phyloP scores from a whole-genome alignment of 2,113 vertebrate species.

The Nycticorax nycticorax region DNA sequence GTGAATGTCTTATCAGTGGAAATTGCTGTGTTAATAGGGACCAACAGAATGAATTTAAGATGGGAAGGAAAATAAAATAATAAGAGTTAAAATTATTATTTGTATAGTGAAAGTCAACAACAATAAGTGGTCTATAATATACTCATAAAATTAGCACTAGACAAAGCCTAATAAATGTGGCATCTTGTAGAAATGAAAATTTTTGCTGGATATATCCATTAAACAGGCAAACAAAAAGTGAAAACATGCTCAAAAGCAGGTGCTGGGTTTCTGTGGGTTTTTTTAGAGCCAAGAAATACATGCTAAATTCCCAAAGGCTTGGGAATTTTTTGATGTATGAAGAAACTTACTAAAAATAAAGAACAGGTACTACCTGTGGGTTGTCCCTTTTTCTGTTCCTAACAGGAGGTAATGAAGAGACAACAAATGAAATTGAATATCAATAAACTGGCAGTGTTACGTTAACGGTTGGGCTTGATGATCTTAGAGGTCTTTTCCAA shows the following conservation, averaged over 20 bases:
- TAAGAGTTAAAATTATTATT: neutral
- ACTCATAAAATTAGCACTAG: neutral
- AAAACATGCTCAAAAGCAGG: neutral
- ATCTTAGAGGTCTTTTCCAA: no score
- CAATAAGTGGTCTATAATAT: neutral
- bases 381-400: neutral
- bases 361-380: neutral
- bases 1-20: neutral
- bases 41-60: neutral
- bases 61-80: neutral
- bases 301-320: neutral
- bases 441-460: neutral
- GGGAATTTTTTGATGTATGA: neutral
- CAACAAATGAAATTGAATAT: neutral
- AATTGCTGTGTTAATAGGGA: neutral
- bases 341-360: neutral
- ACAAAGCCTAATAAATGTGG: neutral
- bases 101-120: neutral
- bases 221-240: neutral
- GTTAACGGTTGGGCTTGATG: no score
- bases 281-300: neutral
- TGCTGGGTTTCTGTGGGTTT: accelerated
- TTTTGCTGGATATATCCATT: neutral
- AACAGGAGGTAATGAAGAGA: neutral
- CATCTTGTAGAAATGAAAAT: neutral